Evolutionary conservation across 2,113 vertebrate species (phyloP), one percentile per base, ranked within the genome.

Genomic region (Leptodactylus fuscus): DNA sequence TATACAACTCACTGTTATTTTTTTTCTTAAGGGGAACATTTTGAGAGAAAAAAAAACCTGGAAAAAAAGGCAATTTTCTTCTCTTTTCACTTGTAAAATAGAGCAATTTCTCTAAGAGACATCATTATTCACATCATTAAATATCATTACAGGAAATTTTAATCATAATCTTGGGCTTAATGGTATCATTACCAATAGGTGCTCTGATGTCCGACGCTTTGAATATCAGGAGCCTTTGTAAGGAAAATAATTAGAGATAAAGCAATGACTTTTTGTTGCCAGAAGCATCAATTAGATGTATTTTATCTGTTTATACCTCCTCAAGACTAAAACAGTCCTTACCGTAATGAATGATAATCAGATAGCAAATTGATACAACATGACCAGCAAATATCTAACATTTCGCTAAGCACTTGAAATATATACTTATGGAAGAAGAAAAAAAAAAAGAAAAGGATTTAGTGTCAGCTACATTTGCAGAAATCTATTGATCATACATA

Each of bases 81-180:
- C 48, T 79, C 62, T 48, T 85, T 80, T 70, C 75, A 70, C 62
- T 71, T 69, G 83, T 85, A 70, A 85, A 79, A 85, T 85, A 79
- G 75, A 85, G 83, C 36, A 41, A 80, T 80, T 85, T 78, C 83
- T 79, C 29, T 22, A 27, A 80, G 83, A 85, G 83, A 70, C 83
- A 85, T 85, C 83, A 85, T 85, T 85, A 85, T 79, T 85, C 83
- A 85, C 75, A 79, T 85, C 83, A 85, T 85, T 85, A 85, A 80
- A 79, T 85, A 79, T 85, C 83, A 79, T 79, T 85, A 70, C 62
- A 62, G 60, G 34, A 24, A 49, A 85, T 85, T 79, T 79, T 80
- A 85, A 85, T 85, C 83, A 85, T 85, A 79, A 85, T 70, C 83
- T 85, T 70, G 32, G 75, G 48, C 62, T 79, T 85, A 85, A 85